phyloP scores from a whole-genome alignment of 2,797 vertebrate genomes.

The Antrozous pallidus region DNA sequence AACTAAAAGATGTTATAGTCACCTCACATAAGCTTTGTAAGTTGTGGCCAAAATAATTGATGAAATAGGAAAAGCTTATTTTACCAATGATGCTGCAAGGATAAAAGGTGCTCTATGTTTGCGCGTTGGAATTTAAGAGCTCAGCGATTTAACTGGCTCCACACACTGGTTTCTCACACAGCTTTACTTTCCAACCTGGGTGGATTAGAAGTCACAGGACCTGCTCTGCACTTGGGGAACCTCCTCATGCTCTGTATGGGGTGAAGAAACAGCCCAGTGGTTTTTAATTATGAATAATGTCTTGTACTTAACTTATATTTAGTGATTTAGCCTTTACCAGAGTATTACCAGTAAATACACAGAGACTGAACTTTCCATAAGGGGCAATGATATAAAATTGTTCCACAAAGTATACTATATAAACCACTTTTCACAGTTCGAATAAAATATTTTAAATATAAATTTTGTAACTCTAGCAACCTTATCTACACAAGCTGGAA shows the following conservation, averaged over 20 bases:
- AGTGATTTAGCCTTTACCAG: conserved; percentile 52
- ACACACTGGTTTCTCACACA: neutral
- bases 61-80: neutral
- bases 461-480: conserved; percentile 59
- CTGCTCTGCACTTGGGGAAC: neutral
- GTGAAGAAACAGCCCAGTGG: neutral
- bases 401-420: conserved; percentile 68
- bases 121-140: neutral
- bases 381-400: conserved; percentile 62
- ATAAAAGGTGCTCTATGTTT: neutral
- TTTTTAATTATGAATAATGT: neutral
- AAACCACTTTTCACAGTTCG: conserved; percentile 77
- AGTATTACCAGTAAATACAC: conserved; percentile 43
- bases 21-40: neutral
- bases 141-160: neutral
- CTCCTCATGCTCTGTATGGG: neutral
- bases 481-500: conserved; percentile 40
- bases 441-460: conserved; percentile 71
- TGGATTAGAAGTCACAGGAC: neutral
- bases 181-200: neutral
- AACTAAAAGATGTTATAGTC: neutral
- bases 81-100: neutral
- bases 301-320: neutral
- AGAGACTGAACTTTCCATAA: neutral
- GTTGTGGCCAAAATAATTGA: neutral